phyloP scores from a whole-genome alignment of 2,113 vertebrate genomes.

The Tretioscincus oriximinensis region DNA sequence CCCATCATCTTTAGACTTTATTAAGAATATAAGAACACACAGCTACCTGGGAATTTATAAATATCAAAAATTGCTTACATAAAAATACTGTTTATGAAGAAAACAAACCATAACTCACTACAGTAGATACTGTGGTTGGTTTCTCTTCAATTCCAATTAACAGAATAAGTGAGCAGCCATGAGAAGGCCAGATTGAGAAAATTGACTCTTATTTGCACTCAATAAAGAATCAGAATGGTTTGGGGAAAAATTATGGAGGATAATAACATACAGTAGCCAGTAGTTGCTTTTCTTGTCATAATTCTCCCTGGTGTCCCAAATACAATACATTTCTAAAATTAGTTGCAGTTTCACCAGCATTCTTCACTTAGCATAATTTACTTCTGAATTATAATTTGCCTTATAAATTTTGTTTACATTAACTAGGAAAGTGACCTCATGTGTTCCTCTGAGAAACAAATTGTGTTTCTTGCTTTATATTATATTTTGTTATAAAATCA shows the following conservation, averaged over 20 bases:
- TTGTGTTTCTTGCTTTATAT: conserved; percentile 3
- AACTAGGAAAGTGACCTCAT: conserved; percentile 3
- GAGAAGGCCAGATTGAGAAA: not conserved
- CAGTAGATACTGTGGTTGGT: not conserved
- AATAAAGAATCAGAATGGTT: not conserved
- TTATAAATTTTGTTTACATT: conserved; percentile 23
- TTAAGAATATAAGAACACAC: no score
- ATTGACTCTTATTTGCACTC: not conserved
- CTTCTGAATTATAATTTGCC: conserved; percentile 18
- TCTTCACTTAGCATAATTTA: conserved; percentile 27
- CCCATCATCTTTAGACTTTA: not conserved
- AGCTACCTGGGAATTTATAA: not conserved
- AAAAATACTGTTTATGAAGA: not conserved
- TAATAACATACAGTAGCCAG: not conserved
- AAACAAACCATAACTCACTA: no score
- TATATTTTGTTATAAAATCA: not conserved
- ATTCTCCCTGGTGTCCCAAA: not conserved
- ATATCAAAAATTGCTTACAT: not conserved
- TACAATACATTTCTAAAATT: conserved; percentile 9
- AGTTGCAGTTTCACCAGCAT: conserved; percentile 26
- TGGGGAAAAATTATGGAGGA: not conserved
- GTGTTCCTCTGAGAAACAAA: conserved; percentile 9
- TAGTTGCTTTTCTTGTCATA: conserved; percentile 8
- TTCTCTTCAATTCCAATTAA: not conserved
- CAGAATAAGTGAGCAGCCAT: not conserved